phyloP scores from a whole-genome alignment of 1,140 invertebrate species.

The Aphidius gifuensis region DNA sequence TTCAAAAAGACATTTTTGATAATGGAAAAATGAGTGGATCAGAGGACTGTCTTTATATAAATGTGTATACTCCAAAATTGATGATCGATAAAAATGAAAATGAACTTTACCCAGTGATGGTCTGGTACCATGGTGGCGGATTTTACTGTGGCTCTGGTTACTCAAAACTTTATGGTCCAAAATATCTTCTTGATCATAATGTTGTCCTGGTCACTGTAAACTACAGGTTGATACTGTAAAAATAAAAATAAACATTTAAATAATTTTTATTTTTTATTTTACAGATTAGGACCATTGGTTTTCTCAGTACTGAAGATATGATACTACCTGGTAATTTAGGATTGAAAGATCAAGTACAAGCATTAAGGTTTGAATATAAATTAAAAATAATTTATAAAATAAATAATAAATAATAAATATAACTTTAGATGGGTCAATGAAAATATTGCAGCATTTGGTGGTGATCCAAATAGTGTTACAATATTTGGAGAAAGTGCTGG shows the following conservation, averaged over 20 bases:
- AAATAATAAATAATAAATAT: no score
- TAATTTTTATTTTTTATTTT: conserved; percentile 1
- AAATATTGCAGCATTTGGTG: conserved; percentile 69
- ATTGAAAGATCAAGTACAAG: conserved; percentile 70
- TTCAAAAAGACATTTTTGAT: conserved; percentile 68
- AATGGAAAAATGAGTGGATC: conserved; percentile 61
- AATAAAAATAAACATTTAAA: background rate
- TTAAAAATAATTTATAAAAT: no score
- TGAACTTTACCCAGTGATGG: conserved; percentile 63
- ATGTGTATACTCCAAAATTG: conserved; percentile 73
- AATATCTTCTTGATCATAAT: conserved; percentile 71
- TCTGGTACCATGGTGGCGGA: conserved; percentile 74
- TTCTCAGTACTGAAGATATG: conserved; percentile 62
- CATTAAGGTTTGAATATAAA: conserved; percentile 43
- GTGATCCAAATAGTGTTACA: conserved; percentile 63
- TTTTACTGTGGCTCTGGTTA: conserved; percentile 68
- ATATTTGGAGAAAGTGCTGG: conserved; percentile 75
- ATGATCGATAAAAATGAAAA: background rate
- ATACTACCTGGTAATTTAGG: conserved; percentile 68
- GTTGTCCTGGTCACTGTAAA: conserved; percentile 76
- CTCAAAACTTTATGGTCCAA: conserved; percentile 66
- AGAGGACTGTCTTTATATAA: conserved; percentile 84
- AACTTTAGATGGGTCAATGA: conserved; percentile 65
- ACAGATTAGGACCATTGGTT: conserved; percentile 63
- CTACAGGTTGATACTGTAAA: conserved; percentile 61